Percentiles rank a stretch among this genome's conserved stretches.
phyloP scores from a whole-genome alignment of 37 sponge, comb jelly and placozoan species.

The Mnemiopsis leidyi region DNA sequence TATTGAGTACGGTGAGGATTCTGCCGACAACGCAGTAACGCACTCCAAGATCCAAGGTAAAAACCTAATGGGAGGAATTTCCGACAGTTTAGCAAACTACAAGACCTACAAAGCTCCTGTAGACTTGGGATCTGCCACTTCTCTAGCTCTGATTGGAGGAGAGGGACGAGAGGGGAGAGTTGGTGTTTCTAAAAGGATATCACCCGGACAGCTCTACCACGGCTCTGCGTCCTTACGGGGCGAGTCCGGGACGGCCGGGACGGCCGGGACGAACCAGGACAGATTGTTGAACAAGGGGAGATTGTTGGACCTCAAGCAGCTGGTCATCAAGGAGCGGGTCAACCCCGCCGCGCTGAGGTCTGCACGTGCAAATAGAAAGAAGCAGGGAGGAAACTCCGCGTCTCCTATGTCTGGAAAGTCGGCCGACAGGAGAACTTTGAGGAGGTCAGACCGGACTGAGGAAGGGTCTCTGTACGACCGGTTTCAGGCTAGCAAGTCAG shows the following conservation, averaged over 20 bases:
- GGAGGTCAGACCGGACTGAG: neutral
- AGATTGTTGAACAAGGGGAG: neutral
- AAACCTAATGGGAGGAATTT: neutral
- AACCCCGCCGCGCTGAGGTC: neutral
- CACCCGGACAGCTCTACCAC: neutral
- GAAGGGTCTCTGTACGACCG: neutral
- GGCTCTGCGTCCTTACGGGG: neutral
- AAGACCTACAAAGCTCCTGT: neutral
- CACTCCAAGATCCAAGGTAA: neutral
- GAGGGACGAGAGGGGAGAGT: too few species aligned
- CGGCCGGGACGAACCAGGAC: neutral
- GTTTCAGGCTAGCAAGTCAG: neutral
- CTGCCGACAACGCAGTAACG: neutral
- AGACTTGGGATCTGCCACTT: neutral
- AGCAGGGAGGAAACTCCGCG: neutral
- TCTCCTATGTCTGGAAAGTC: neutral
- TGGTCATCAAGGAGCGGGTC: neutral
- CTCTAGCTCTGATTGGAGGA: neutral
- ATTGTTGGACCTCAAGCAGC: neutral
- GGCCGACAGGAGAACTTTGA: neutral
- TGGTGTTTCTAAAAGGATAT: neutral
- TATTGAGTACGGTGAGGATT: slow-evolving; percentile 20
- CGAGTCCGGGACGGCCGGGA: neutral
- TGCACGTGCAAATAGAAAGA: neutral
- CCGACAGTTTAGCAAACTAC: neutral